phyloP scores from a whole-genome alignment of 1,140 invertebrate genomes.

The Campoletis sonorensis region DNA sequence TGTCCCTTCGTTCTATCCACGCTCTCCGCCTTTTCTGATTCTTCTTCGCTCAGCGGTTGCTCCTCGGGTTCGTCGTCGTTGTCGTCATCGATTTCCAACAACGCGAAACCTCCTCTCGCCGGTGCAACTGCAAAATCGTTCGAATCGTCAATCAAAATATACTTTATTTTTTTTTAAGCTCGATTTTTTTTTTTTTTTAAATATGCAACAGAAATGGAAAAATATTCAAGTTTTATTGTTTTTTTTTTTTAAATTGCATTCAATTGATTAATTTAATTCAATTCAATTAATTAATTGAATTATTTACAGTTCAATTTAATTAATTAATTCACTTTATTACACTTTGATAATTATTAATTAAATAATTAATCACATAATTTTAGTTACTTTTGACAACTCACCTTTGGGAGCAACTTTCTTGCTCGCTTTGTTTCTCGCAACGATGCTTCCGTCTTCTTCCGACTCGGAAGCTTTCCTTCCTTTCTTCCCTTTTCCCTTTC shows the following conservation, averaged over 20 bases:
- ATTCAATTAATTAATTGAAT: no score
- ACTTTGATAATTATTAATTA: no score
- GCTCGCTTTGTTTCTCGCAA: slow-evolving; percentile 60
- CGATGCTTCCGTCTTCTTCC: slow-evolving; percentile 65
- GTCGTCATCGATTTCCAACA: slow-evolving; percentile 79
- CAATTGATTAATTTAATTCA: no score
- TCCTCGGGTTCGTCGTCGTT: slow-evolving; percentile 66
- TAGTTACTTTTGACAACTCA: slow-evolving; percentile 49
- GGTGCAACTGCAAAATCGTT: slow-evolving; percentile 44
- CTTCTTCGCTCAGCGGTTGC: slow-evolving; percentile 72
- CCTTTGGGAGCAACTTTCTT: slow-evolving; percentile 76
- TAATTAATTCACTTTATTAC: no score
- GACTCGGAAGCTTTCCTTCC: slow-evolving; percentile 74
- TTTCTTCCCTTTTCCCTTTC: slow-evolving; percentile 76
- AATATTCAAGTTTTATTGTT: no score
- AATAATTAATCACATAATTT: no score
- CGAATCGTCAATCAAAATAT: neutral
- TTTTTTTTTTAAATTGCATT: neutral
- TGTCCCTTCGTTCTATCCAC: slow-evolving; percentile 75
- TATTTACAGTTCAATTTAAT: no score
- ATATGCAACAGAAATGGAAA: no score
- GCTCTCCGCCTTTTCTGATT: slow-evolving; percentile 74
- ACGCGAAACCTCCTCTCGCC: slow-evolving; percentile 79
- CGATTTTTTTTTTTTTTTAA: neutral
- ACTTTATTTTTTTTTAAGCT: no score